Conservation (phyloP, 2,113 vertebrate genomes). For the Lichenostomus cassidix region DNA sequence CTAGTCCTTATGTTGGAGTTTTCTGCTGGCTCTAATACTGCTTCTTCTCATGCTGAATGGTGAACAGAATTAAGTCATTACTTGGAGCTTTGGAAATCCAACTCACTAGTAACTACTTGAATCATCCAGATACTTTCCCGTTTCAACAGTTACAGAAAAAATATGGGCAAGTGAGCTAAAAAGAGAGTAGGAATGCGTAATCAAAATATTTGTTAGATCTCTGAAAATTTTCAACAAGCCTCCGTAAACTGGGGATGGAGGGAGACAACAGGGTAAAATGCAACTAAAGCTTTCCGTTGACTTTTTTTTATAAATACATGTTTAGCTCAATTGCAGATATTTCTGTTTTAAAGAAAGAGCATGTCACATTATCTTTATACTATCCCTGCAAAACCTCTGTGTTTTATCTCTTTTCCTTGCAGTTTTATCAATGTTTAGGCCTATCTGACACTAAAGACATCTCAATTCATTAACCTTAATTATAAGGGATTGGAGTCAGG, state of each 20-base stretch:
- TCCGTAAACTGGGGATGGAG: not conserved
- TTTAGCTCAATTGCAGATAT: not conserved
- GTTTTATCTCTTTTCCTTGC: not conserved
- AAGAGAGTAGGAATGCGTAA: not conserved
- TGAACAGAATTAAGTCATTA: not conserved
- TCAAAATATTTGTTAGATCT: not conserved
- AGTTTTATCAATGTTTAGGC: constrained; percentile 29
- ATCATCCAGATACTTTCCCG: not conserved
- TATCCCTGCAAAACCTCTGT: not conserved
- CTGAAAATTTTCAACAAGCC: not conserved
- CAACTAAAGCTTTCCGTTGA: not conserved
- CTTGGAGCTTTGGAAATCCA: not conserved
- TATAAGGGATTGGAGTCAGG: constrained; percentile 27
- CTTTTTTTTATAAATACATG: not conserved
- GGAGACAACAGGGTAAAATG: not conserved
- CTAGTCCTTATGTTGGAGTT: not conserved
- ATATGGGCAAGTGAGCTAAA: not conserved
- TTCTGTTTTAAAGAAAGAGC: not conserved
- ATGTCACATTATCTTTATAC: not conserved
- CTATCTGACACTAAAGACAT: constrained; percentile 14
- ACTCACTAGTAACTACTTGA: not conserved
- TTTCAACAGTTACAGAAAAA: not conserved
- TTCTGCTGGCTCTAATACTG: not conserved
- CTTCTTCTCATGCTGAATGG: not conserved
- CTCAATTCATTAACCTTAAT: constrained; percentile 49